phyloP scores from a whole-genome alignment of 1,140 invertebrate species.

The Drosophila obscura region DNA sequence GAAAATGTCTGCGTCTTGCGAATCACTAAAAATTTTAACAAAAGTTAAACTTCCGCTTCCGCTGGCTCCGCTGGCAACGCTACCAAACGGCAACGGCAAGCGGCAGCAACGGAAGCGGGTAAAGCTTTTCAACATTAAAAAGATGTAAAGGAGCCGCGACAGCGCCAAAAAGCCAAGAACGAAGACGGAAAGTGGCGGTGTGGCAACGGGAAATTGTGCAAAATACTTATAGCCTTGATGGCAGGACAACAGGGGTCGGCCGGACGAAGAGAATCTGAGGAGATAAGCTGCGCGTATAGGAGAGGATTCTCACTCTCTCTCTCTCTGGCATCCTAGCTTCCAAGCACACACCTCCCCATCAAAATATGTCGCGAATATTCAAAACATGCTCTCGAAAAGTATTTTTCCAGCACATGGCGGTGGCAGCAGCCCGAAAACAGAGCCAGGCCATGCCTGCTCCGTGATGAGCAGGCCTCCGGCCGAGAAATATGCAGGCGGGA shows the following conservation, averaged over 20 bases:
- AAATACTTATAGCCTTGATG: constrained; percentile 58
- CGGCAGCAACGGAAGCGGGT: constrained; percentile 76
- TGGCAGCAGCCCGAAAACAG: constrained; percentile 31
- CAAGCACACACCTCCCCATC: not conserved
- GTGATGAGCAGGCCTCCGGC: constrained; percentile 29
- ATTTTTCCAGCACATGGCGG: constrained; percentile 62
- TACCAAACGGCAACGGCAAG: constrained; percentile 16
- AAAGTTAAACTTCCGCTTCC: constrained; percentile 82
- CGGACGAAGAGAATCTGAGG: constrained; percentile 29
- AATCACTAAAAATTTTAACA: constrained; percentile 81
- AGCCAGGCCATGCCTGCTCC: constrained; percentile 4
- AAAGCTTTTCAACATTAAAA: constrained; percentile 83
- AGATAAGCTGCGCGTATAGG: constrained; percentile 79
- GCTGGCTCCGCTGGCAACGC: constrained; percentile 48
- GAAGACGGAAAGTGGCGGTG: constrained; percentile 6
- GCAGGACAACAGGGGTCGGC: constrained; percentile 20
- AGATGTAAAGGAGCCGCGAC: constrained; percentile 74
- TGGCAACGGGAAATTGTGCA: constrained; percentile 64
- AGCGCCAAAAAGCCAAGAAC: constrained; percentile 57
- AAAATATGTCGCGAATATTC: constrained; percentile 77
- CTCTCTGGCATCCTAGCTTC: constrained; percentile 9
- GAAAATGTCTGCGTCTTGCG: constrained; percentile 67
- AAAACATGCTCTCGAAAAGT: constrained; percentile 78
- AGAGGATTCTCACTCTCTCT: constrained; percentile 16
- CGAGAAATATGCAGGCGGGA: constrained; percentile 67